Evolutionary conservation across 2,888 invertebrate genomes (phyloP), one percentile per base, ranked within the genome.

Genomic region (Cryptosula pallasiana): DNA sequence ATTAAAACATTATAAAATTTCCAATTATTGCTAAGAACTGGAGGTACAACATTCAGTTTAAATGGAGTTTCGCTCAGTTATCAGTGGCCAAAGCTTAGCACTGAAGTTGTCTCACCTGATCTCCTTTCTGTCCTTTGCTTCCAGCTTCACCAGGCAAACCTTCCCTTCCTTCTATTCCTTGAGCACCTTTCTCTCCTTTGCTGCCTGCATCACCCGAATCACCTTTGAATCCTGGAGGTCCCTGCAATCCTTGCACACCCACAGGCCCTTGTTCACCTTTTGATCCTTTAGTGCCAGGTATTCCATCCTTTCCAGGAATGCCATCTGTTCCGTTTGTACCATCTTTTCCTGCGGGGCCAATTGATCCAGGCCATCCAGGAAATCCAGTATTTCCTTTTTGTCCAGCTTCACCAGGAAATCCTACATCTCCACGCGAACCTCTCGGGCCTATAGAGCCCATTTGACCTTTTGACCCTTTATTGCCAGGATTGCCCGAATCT

Each of bases 391-490:
- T 20, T 29, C 63, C 63, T 32, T 63, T 63, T 32, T 27, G 63
- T 2, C 63, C 63, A 63, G 32, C 63, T n/a, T 63, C 63, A 63
- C 63, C 63, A 63, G 63, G 63, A 34, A 63, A 63, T 32, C 63
- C 63, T 2, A 63, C 63, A 5, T 32, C 16, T n/a, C 63, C 63
- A 25, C 63, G 27, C 3, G 63, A 32, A 32, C 63, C 63, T 32
- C 25, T 63, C 32, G 63, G 63, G 3, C 63, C 63, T 63, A 63
- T 63, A 9, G 63, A 63, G 2, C 63, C 63, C 34, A 63, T 32
- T 29, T 32, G 63, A 5, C 63, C 63, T n/a, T 63, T 63, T 25
- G 13, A 9, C 13, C 63, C 63, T 32, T 63, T 63, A 9, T 20
- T 20, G 29, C 63, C 63, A 9, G 32, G 63, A 1, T 32, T 25